Base-by-base conservation (phyloP, 1,140 invertebrate species). In the Idris sp. region DNA sequence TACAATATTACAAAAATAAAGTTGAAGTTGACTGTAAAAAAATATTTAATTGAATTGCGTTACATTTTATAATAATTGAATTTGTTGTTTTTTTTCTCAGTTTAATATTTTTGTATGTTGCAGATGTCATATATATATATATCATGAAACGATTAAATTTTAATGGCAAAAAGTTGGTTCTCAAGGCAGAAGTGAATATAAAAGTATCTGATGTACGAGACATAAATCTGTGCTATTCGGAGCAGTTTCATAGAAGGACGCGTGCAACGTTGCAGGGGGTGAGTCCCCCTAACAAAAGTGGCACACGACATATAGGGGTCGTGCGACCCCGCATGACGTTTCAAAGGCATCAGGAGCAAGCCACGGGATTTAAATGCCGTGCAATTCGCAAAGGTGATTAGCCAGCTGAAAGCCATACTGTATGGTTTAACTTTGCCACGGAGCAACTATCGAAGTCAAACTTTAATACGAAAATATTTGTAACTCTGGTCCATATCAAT, bases 351-450 rank as follows among this genome's bases (percentile, higher is more conserved):
- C 69, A 56, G 46, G 25, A 69, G 67, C 61, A 67, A 54, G 68
- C 71, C 62, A 76, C 65, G 77, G 79, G 81, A 83, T 83, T 84
- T 83, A 83, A 84, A 83, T 79, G 78, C 77, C 77, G 67, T 59
- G 64, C 59, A 51, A 76, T 80, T 76, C 74, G 76, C 73, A 75
- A 75, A 78, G 76, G 76, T 78, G 76, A 78, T 78, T 78, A 78
- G 72, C 73, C 68, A 68, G 73, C 74, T 71, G 76, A 69, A 78
- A 78, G 71, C 69, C 49, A 18, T 53, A 43, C 65, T 71, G 18
- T 61, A 64, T 44, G 71, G 72, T 71, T 74, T 77, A 74, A 74
- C 72, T 77, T 77, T 51, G 65, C 64, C 76, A 72, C 65, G 74
- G 49, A 69, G 44, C 26, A 61, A 62, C 49, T 49, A 71, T 71